Conservation (phyloP, 2,797 vertebrate species). For the Girardinus metallicus region DNA sequence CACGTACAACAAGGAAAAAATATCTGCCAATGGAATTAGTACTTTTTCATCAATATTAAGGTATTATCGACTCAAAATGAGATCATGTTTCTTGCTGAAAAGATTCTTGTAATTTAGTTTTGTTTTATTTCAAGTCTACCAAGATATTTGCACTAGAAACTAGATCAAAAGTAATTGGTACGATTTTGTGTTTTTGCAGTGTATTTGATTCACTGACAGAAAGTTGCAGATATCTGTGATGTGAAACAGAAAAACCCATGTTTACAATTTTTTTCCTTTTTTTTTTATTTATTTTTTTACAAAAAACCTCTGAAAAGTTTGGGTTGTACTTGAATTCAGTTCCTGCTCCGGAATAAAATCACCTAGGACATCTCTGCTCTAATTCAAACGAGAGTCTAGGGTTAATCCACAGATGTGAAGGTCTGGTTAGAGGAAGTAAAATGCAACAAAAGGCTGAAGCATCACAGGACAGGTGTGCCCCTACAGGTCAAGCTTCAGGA, state of each 20-base stretch:
- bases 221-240: not conserved
- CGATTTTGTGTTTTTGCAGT: too few relatives aligned
- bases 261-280: not conserved
- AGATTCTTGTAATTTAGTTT: too few relatives aligned
- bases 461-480: slow-evolving; percentile 69
- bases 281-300: not conserved
- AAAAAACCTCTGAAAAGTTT: not conserved
- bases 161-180: too few relatives aligned
- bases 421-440: slow-evolving; percentile 27
- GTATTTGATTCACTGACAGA: not conserved
- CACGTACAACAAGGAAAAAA: too few relatives aligned
- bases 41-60: too few relatives aligned
- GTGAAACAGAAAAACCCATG: not conserved
- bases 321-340: not conserved
- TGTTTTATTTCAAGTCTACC: too few relatives aligned
- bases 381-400: not conserved
- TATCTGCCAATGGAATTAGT: too few relatives aligned
- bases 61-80: too few relatives aligned
- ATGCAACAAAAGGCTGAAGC: slow-evolving; percentile 20
- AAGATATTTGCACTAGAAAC: not conserved
- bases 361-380: not conserved
- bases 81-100: too few relatives aligned
- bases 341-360: not conserved
- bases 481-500: slow-evolving; percentile 60
- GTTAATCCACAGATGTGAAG: slow-evolving; percentile 26